Base-by-base conservation (phyloP, 2,888 invertebrate genomes). In the Gryllus longicercus region DNA sequence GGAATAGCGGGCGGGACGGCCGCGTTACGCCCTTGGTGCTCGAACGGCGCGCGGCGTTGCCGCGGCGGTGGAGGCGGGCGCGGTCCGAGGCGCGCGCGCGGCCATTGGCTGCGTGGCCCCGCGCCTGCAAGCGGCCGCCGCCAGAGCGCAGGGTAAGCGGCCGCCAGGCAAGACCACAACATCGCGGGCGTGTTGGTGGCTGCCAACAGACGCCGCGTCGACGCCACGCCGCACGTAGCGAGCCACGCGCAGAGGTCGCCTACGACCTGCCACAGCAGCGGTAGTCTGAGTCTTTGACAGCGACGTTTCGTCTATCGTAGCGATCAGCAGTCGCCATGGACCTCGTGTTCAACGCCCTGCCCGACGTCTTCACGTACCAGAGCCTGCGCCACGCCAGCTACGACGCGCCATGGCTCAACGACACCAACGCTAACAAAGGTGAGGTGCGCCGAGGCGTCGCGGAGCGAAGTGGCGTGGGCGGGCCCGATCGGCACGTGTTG, bases 331-430 rank as follows among this genome's bases (percentile, higher is more conserved):
- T 50, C 81, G 84, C 82, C 75, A 90, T 90, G 90, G 90, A 90
- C 86, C 88, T 90, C 80, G 86, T 90, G 82, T 82, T 78, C 80
- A 81, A 80, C 77, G 90, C 89, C 85, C 87, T 90, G 84, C 89
- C 90, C 75, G 90, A 90, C 84, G 87, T 89, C 74, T 85, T 90
- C 84, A 86, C 89, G 21, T 90, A 88, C 84, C 89, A 89, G 38
- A 87, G 88, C 51, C 86, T 89, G 84, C 86, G 90, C 80, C 86
- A 85, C 78, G 85, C 87, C 21, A 86, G 88, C 79, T 90, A 89
- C 84, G 90, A 90, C 83, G 88, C 88, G 82, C 88, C 89, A 21
- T 87, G 87, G 87, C 86, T 86, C 82, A 84, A 83, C 81, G 84
- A 86, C 81, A 86, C 74, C 8, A 74, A 11, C 38, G 49, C 78